phyloP scores from a whole-genome alignment of 64 coral and sea anemone species.

The Dendrophyllia cribrosa region DNA sequence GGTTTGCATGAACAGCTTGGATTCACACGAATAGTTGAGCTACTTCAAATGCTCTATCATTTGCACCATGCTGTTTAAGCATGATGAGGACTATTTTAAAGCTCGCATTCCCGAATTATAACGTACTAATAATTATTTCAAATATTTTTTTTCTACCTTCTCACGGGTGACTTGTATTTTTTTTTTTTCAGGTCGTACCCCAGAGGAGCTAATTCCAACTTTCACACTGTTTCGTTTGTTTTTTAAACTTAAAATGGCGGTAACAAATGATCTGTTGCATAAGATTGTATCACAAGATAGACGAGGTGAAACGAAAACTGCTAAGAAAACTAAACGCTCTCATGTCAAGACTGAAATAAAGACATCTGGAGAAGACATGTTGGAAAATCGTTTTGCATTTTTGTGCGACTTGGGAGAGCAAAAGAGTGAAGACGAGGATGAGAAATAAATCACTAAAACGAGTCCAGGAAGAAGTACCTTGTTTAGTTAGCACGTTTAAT shows the following conservation, averaged over 20 bases:
- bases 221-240: not conserved
- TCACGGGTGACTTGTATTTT: too few relatives aligned
- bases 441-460: not conserved
- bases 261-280: not conserved
- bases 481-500: too few relatives aligned
- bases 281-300: not conserved
- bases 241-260: not conserved
- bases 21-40: too few relatives aligned
- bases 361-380: not conserved
- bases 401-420: not conserved
- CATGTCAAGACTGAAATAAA: not conserved
- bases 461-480: not conserved
- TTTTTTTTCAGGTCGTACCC: not conserved
- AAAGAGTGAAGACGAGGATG: not conserved
- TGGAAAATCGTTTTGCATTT: not conserved
- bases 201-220: conserved; percentile 1
- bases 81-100: too few relatives aligned
- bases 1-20: too few relatives aligned
- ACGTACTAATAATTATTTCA: too few relatives aligned
- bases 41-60: too few relatives aligned
- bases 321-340: not conserved
- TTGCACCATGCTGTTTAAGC: too few relatives aligned
- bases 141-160: too few relatives aligned
- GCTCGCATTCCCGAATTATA: too few relatives aligned
- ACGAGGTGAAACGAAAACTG: not conserved